Percentiles rank a stretch among this genome's conserved stretches.
Evolutionary conservation across 2,113 vertebrate genomes (phyloP).

Genomic region (Platichthys stellatus): DNA sequence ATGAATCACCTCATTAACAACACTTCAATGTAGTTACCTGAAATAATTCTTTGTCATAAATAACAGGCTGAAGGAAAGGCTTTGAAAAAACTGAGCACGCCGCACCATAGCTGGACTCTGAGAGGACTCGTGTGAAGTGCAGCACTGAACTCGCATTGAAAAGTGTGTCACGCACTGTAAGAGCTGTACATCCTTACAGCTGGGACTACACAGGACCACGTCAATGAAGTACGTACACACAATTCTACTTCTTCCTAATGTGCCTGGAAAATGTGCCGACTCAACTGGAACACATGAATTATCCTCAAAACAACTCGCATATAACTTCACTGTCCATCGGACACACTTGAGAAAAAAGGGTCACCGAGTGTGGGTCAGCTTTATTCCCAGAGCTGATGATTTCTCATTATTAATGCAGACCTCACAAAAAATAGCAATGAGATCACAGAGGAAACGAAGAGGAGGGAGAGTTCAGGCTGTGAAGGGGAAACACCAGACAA

Average conservation of each 20-base stretch:
- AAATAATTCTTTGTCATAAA: background rate
- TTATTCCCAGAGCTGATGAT: slow-evolving; percentile 26
- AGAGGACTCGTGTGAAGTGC: slow-evolving; percentile 28
- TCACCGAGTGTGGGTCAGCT: slow-evolving; percentile 21
- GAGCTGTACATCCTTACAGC: slow-evolving; percentile 11
- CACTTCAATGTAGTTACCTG: background rate
- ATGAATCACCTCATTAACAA: background rate
- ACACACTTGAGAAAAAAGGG: slow-evolving; percentile 16
- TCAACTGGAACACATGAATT: slow-evolving; percentile 7
- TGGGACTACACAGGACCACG: background rate
- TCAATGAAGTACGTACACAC: background rate
- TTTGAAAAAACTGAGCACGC: background rate
- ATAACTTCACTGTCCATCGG: background rate
- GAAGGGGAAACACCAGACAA: slow-evolving; percentile 45
- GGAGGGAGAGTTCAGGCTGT: slow-evolving; percentile 35
- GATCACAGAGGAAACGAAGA: slow-evolving; percentile 34
- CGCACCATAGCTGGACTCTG: background rate
- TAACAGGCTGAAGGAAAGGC: too few species aligned
- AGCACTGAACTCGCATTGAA: slow-evolving; percentile 27
- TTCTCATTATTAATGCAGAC: slow-evolving; percentile 58
- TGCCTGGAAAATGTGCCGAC: slow-evolving; percentile 10
- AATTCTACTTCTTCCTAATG: background rate
- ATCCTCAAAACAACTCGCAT: background rate
- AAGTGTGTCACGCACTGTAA: slow-evolving; percentile 32
- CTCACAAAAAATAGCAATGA: slow-evolving; percentile 46